Conservation (phyloP, 2,113 vertebrate species). For the Phoxinus phoxinus region DNA sequence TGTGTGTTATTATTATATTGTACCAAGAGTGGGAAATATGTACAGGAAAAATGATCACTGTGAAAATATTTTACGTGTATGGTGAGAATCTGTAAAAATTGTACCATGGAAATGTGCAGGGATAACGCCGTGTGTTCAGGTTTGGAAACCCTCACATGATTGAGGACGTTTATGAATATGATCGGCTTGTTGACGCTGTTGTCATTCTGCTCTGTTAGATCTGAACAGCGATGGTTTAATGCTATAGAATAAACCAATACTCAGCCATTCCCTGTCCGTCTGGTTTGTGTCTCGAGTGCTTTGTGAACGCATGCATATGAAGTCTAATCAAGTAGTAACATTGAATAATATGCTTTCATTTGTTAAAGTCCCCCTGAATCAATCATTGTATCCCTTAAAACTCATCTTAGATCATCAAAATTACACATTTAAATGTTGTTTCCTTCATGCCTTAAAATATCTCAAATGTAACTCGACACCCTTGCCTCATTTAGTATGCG, state of each 20-base stretch:
- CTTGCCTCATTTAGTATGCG: no score
- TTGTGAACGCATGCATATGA: neutral
- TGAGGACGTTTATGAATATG: constrained; percentile 80
- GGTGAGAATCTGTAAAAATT: constrained; percentile 84
- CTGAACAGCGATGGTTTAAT: constrained; percentile 60
- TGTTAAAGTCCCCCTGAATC: no score
- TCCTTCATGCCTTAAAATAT: no score
- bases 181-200: constrained; percentile 71
- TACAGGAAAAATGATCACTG: constrained; percentile 88
- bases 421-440: no score
- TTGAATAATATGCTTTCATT: no score
- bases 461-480: no score
- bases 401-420: no score
- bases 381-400: no score
- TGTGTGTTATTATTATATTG: constrained; percentile 85
- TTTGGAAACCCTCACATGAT: constrained; percentile 72
- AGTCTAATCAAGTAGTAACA: neutral
- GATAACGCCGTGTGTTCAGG: constrained; percentile 84
- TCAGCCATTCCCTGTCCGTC: constrained; percentile 31
- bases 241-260: constrained; percentile 56
- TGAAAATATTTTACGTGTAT: constrained; percentile 85
- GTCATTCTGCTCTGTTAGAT: constrained; percentile 78
- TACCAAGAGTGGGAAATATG: constrained; percentile 79
- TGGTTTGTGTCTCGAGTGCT: no score
- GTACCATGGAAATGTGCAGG: constrained; percentile 82